These are phyloP conservation scores for Petrolisthes cinctipes DNA, from an alignment of 2,888 invertebrate genomes.

Conservation along the genomic window DNA sequence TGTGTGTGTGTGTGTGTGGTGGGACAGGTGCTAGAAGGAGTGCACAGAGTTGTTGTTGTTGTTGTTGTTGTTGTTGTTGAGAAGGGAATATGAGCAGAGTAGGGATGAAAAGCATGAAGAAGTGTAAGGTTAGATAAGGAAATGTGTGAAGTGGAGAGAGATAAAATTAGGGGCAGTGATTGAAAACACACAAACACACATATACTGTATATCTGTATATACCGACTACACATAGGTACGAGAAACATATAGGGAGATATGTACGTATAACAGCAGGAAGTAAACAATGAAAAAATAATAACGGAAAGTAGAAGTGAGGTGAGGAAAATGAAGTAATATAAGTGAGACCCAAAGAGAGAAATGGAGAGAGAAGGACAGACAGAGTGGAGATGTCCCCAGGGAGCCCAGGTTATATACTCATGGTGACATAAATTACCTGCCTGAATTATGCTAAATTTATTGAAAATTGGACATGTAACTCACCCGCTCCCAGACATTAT, in stretches of 20 bases:
- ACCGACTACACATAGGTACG: no score
- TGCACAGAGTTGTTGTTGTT: no score
- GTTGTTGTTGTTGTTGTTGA: neutral
- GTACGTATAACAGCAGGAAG: no score
- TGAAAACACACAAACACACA: neutral
- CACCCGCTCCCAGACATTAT: constrained; percentile 31
- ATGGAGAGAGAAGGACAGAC: neutral
- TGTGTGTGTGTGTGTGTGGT: neutral
- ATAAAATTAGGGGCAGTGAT: neutral
- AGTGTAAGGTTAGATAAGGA: neutral
- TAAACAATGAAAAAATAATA: no score
- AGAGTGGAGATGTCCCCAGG: neutral
- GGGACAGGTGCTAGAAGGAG: constrained; percentile 1
- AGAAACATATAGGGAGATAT: no score
- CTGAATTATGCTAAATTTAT: constrained; percentile 39
- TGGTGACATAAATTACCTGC: constrained; percentile 33
- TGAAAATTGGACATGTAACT: constrained; percentile 42
- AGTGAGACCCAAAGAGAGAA: neutral
- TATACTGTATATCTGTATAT: no score
- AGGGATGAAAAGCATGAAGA: neutral
- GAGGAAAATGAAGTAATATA: neutral
- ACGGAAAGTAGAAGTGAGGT: no score
- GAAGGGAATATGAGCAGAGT: neutral
- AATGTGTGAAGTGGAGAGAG: neutral
- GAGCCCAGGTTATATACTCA: constrained; percentile 16